Conservation (phyloP, 2,113 vertebrate species). For the Engystomops pustulosus region DNA sequence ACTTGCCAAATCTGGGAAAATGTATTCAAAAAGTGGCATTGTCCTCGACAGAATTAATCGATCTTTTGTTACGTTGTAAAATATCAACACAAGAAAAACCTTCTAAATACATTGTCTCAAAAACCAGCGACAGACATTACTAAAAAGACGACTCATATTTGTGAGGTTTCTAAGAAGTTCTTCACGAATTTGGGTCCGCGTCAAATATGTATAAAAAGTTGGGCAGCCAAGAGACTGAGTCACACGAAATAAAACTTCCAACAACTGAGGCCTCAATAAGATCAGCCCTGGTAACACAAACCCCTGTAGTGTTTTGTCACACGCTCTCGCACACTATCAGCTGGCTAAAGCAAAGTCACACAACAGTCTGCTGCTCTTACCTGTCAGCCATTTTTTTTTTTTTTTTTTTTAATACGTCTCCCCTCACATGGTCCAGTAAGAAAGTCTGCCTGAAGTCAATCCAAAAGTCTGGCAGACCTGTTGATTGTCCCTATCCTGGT, state of each 20-base stretch:
- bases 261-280: background rate
- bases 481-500: slow-evolving; percentile 9
- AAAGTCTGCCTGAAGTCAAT: background rate
- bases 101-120: background rate
- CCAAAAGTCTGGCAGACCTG: slow-evolving; percentile 1
- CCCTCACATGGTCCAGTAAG: slow-evolving; percentile 49
- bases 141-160: background rate
- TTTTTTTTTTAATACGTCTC: too few relatives aligned
- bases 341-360: background rate
- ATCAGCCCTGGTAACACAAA: background rate
- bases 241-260: background rate
- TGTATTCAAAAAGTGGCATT: too few relatives aligned
- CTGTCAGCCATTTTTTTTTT: slow-evolving; percentile 49
- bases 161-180: background rate
- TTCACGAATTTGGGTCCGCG: background rate
- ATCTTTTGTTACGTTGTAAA: too few relatives aligned
- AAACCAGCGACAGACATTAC: background rate
- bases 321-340: background rate
- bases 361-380: slow-evolving; percentile 19
- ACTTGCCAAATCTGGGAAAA: too few relatives aligned
- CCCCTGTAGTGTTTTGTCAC: slow-evolving; percentile 36
- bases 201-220: background rate
- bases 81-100: background rate
- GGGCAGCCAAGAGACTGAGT: background rate
- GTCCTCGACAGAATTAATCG: too few relatives aligned